phyloP scores from a whole-genome alignment of 2,888 invertebrate genomes.

The Pyrgus malvae region DNA sequence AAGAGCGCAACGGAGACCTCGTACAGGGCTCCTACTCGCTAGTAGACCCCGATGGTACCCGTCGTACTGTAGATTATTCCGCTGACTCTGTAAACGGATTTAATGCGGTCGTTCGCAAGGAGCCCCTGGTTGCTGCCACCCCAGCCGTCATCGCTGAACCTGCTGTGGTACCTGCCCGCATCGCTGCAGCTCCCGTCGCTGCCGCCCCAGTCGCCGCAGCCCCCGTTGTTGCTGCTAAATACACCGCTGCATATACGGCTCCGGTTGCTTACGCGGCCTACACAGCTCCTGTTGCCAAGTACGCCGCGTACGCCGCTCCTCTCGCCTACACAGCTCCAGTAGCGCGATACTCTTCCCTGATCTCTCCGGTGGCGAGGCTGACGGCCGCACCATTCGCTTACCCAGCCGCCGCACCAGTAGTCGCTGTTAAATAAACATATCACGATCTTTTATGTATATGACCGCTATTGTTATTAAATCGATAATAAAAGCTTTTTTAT shows the following conservation, averaged over 20 bases:
- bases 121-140: conserved; percentile 52
- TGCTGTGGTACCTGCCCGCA: conserved; percentile 45
- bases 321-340: conserved; percentile 49
- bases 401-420: conserved; percentile 51
- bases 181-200: conserved; percentile 43
- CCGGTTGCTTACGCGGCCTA: conserved; percentile 45
- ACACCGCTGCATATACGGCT: conserved; percentile 51
- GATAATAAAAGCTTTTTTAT: conserved; percentile 51
- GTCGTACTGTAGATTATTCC: conserved; percentile 64
- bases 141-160: conserved; percentile 45
- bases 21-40: conserved; percentile 70
- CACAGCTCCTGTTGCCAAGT: conserved; percentile 41
- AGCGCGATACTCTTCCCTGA: conserved; percentile 40
- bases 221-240: conserved; percentile 38
- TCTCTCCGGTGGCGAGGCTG: conserved; percentile 36
- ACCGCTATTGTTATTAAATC: conserved; percentile 30
- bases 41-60: conserved; percentile 62
- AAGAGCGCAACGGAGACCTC: conserved; percentile 76
- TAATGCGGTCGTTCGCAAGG: conserved; percentile 65
- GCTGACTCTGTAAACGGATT: conserved; percentile 67
- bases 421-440: conserved; percentile 49
- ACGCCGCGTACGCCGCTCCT: conserved; percentile 42
- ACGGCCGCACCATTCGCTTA: conserved; percentile 41
- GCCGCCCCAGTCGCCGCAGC: conserved; percentile 38
- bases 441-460: conserved; percentile 3